Base-by-base conservation (phyloP, 2,888 invertebrate species). In the Brachyptera putata region DNA sequence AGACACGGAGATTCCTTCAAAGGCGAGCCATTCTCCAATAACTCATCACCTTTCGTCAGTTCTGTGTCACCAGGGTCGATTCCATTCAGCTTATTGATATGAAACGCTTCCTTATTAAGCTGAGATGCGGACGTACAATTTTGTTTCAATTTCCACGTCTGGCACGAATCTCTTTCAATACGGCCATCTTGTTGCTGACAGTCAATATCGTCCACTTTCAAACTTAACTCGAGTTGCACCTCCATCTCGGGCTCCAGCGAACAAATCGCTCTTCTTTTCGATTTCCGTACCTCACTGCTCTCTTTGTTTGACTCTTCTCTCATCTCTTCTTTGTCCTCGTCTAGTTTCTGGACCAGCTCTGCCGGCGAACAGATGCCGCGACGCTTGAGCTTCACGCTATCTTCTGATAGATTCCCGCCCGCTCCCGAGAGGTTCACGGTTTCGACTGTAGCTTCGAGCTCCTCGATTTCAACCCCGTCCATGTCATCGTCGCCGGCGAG, bases 281-380 rank as follows among this genome's bases (percentile, higher is more conserved):
- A 24, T n/a, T 50, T 50, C 18, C 9, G 1, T 5, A 9, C 24
- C 48, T 48, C 7, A 2, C 3, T 18, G 48, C 43, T 43, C 13
- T 13, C 18, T 11, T 41, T 16, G 21, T 41, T 36, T 22, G 7
- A 57, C 57, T 56, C 25, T 14, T 11, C 24, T 18, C 22, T 55
- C 48, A n/a, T 24, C 14, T 46, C 34, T 48, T 58, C 21, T 14
- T 49, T 46, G 16, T 43, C 36, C 22, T 62, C 55, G 21, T 57
- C 57, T 22, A 60, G 50, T 21, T 63, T 56, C 16, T 39, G 67
- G 11, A 74, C 76, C 11, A 80, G 69, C 66, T 79, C 79, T 1
- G 77, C 77, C 9, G 80, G 78, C 1, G 80, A 77, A 67, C 77
- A 80, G 61, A 81, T 76, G 30, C 75, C 72, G 37, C 72, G 63